Evolutionary conservation across 2,888 invertebrate genomes (phyloP), one percentile per base, ranked within the genome.

Genomic region (Lepas anatifera): DNA sequence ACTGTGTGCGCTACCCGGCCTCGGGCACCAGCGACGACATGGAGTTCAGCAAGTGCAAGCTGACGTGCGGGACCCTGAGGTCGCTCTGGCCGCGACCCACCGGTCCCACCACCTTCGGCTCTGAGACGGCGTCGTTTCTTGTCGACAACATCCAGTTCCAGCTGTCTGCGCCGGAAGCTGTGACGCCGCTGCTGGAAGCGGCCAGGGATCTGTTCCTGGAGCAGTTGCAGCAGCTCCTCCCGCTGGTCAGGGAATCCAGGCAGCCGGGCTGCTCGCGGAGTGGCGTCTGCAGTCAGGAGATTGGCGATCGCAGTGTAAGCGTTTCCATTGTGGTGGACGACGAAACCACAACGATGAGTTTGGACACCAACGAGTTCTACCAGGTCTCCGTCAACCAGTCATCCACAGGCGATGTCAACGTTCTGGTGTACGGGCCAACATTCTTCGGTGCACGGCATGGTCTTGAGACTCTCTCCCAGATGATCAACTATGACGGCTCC

Each of bases 1-100:
- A 13, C 18, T 58, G 58, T 35, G 58, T 58, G 32, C 58, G 58
- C 58, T 35, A 16, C 58, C 6, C 32, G 18, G 32, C 58, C 32
- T 29, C 16, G 1, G 32, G 22, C 7, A 8, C 22, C 18, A 22
- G 4, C 16, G 32, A 35, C 18, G 32, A 58, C 16, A 16, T n/a
- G 29, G 67, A 68, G 68, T 68, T 72, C n/a, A 43, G 35, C 46
- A 68, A 69, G 58, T 89, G 89, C 75, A 83, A 87, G 29, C 81
- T 89, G 10, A 85, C 86, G 0, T 89, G 89, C 75, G 88, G 88
- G 0, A 79, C 83, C 48, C 86, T 84, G 75, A 87, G 89, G 0
- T 83, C 85, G 0, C 81, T 89, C 25, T 89, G 89, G 89, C 89
- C 89, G 0, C 80, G 81, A 75, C 89, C 89, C 0, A 37, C 29